Evolutionary conservation across 1,140 invertebrate genomes (phyloP).

Genomic region (Holotrichia oblita): DNA sequence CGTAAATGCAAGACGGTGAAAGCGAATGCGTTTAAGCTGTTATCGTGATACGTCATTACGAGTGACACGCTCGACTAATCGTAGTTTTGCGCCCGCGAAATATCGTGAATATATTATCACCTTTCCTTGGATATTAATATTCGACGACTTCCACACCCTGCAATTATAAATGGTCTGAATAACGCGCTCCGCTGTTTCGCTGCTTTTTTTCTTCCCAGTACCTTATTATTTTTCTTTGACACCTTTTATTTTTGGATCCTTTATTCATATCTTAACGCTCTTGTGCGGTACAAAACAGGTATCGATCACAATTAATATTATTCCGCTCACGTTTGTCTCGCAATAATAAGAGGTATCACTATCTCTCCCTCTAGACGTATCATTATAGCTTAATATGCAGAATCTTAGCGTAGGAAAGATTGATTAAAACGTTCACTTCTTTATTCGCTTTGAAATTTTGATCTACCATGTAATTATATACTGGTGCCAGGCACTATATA

Average conservation of each 20-base stretch:
- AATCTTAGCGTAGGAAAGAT: background rate
- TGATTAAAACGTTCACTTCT: conserved; percentile 22
- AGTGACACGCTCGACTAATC: background rate
- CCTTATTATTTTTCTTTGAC: conserved; percentile 25
- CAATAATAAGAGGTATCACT: conserved; percentile 15
- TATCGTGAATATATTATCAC: conserved; percentile 32
- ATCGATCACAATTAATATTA: conserved; percentile 32
- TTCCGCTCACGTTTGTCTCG: conserved; percentile 34
- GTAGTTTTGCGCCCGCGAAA: background rate
- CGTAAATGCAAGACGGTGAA: too few relatives aligned
- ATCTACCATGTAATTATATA: conserved; percentile 17
- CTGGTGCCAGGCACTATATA: too few relatives aligned
- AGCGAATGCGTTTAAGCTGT: background rate
- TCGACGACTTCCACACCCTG: conserved; percentile 11
- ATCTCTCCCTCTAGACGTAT: background rate
- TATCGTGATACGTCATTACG: conserved; percentile 26
- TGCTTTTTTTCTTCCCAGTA: background rate
- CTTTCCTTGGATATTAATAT: conserved; percentile 29
- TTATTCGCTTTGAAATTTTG: conserved; percentile 27
- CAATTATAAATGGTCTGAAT: conserved; percentile 30
- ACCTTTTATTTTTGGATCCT: background rate
- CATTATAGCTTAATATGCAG: too few relatives aligned
- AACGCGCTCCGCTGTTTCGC: background rate
- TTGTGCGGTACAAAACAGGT: background rate
- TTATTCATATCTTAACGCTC: background rate